Base-by-base conservation (phyloP, 2,113 vertebrate genomes). In the Bubo bubo region DNA sequence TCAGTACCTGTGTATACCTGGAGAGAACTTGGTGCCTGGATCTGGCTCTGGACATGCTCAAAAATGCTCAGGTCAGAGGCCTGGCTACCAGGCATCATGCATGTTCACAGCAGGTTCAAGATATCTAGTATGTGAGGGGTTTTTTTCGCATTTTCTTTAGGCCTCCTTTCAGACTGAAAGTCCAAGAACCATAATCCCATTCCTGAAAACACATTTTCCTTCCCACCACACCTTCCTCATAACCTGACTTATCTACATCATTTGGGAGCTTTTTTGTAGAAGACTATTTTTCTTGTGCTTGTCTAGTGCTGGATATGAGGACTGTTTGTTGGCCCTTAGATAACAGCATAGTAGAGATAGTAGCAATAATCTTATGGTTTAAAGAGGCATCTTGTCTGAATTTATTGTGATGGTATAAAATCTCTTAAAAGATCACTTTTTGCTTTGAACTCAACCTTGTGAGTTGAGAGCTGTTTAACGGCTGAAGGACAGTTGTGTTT, bases 21-120 rank as follows among this genome's bases (percentile, higher is more conserved):
- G n/a, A 50, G 62, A 50, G 47, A 0, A 0, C 26, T 28, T 1
- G 2, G 41, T 62, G 41, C 27, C 35, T 17, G 22, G 50, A 34
- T 12, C 50, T 77, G 35, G 13, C 49, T 28, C 56, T 21, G 35
- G 64, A 13, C 4, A 2, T 21, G 45, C 52, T 60, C 55, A 52
- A 5, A 84, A 49, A 26, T 24, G 12, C 45, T 35, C 10, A 41
- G 52, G 24, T 14, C 30, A 23, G 66, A 67, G 73, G 27, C 28
- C 34, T 17, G 52, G 56, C 71, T 30, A 14, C 37, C 52, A 30
- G 66, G 34, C 39, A 41, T 87, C 62, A 20, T 14, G 21, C 35
- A 28, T 55, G 30, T 32, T 47, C 34, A 64, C 81, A 85, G 16
- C 43, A 88, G 21, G 8, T 63, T 93, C 62, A 50, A 34, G 28